Evolutionary conservation across 2,888 invertebrate genomes (phyloP), one percentile per base, ranked within the genome.

Genomic region (Sarcophaga caerulescens): DNA sequence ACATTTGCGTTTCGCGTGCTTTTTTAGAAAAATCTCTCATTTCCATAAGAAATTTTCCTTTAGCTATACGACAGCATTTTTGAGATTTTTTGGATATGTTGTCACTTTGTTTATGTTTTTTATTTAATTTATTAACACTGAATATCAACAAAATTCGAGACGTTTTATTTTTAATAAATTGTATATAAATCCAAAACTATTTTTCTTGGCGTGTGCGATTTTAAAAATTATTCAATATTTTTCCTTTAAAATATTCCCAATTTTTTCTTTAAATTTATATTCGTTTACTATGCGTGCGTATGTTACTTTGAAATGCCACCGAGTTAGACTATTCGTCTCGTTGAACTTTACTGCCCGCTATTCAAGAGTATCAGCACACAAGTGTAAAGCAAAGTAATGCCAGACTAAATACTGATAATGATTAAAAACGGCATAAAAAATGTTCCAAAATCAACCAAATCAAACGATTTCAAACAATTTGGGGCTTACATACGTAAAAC

Each of bases 281-380:
- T 71, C 25, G 71, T 25, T 57, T 82, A 52, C 4, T 11, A 62
- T 78, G 73, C 76, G 68, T 83, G 68, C 83, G 70, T 75, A 65
- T 84, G 77, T 70, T 81, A 47, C 77, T 77, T 81, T 77, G 25
- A 60, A 70, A 86, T 84, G 65, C 69, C n/a, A 84, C 74, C 23
- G 63, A 25, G 35, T 66, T 77, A 73, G 85, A 84, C 86, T 83
- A 77, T 12, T 81, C 69, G 80, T 63, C 59, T 60, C 35, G 35
- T 80, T 78, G 10, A 76, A 65, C 52, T 62, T 81, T 81, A 35
- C 35, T 35, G 35, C 35, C 8, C 35, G 35, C 35, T 35, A 35
- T 35, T 35, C 11, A 45, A 57, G 47, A 68, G 59, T n/a, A 75
- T 74, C 25, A 79, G 25, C 25, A 11, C 10, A 23, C 35, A 63